A percentile compares a stretch with the other conserved stretches of the same genome.
Conservation (phyloP, 2,113 vertebrate species). For the Colossoma macropomum region DNA sequence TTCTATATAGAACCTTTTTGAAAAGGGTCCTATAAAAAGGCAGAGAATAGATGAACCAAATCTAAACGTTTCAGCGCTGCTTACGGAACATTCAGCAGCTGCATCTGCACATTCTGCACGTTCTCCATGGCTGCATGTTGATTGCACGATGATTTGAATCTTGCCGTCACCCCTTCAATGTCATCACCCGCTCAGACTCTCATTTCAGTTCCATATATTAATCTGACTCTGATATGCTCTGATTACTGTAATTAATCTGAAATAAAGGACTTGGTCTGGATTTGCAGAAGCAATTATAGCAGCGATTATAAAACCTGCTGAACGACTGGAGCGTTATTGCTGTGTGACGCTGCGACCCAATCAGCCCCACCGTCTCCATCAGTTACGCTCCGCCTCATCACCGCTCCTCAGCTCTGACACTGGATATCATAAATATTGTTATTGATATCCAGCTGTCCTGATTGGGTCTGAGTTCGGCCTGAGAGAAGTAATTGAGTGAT, state of each 20-base stretch:
- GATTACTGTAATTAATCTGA: conserved; percentile 53
- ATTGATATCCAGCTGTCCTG: conserved; percentile 22
- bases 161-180: conserved; percentile 35
- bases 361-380: conserved; percentile 26
- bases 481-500: conserved; percentile 34
- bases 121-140: too few species aligned
- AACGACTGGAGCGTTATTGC: conserved; percentile 6
- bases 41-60: too few species aligned
- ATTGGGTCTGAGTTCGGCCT: neutral
- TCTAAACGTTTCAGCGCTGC: neutral
- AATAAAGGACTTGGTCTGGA: conserved; percentile 43
- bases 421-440: conserved; percentile 34
- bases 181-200: conserved; percentile 46
- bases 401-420: neutral
- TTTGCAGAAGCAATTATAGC: conserved; percentile 51
- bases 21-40: too few species aligned
- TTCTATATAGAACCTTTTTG: too few species aligned
- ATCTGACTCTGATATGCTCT: conserved; percentile 47
- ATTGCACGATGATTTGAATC: conserved; percentile 31
- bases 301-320: conserved; percentile 23
- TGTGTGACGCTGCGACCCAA: conserved; percentile 18
- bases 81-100: too few species aligned
- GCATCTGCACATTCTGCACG: too few species aligned
- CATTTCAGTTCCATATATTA: conserved; percentile 17
- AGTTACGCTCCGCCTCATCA: conserved; percentile 27